phyloP scores from a whole-genome alignment of 2,113 vertebrate genomes.

The Cichladusa arquata region DNA sequence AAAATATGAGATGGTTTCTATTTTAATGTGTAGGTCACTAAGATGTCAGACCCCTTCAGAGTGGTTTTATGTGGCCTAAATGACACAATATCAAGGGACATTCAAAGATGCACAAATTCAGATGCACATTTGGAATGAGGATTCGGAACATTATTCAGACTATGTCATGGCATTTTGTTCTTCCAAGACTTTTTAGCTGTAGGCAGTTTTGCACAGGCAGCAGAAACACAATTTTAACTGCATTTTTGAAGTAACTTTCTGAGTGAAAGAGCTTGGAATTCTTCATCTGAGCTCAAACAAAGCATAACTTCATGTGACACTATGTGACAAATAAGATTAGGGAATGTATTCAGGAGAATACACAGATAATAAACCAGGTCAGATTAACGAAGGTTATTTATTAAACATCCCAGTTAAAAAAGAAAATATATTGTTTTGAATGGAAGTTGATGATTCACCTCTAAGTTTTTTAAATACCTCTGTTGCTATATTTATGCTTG shows the following conservation, averaged over 20 bases:
- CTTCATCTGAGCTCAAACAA: conserved; percentile 14
- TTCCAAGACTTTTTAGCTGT: neutral
- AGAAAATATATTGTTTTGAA: conserved; percentile 34
- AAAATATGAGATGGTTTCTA: neutral
- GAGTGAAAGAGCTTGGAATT: neutral
- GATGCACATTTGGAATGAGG: neutral
- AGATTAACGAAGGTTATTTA: conserved; percentile 31
- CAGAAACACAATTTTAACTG: neutral
- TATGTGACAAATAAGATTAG: neutral
- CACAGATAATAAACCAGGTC: neutral
- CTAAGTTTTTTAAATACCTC: neutral
- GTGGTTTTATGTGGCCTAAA: neutral
- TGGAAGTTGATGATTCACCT: conserved; percentile 44
- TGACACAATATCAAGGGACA: neutral
- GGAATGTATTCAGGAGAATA: neutral
- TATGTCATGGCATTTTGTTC: neutral
- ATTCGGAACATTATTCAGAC: neutral
- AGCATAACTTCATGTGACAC: neutral
- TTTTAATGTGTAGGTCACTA: neutral
- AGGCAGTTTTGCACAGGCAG: neutral
- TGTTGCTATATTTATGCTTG: conserved; percentile 40
- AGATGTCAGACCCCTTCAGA: neutral
- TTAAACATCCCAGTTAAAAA: neutral
- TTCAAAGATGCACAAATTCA: neutral
- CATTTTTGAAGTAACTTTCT: neutral